Evolutionary conservation across 2,888 invertebrate species (phyloP), one percentile per base, ranked within the genome.

Genomic region (Miltochrista miniata): DNA sequence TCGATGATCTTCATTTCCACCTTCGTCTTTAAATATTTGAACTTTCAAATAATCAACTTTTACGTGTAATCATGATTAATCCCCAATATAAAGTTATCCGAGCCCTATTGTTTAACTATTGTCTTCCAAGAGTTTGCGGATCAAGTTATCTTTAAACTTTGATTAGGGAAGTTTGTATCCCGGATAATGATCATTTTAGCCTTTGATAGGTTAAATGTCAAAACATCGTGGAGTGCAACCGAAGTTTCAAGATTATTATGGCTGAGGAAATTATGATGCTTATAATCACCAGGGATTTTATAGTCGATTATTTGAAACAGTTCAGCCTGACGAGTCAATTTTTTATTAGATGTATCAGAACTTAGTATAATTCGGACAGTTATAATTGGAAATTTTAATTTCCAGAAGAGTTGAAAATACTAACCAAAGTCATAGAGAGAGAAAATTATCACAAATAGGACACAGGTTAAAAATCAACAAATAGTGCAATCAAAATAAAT

Each of bases 401-500:
- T 24, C 18, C 2, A 24, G 5, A 24, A 24, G 18, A 24, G 18
- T 2, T 24, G 18, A 24, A 36, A 38, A 49, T 39, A 50, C 49
- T 45, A 56, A 56, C 58, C 59, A 37, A 38, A 13, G 37, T n/a
- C 30, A 54, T 11, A 40, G 11, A 54, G 45, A 40, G 45, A 49
- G 2, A 38, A 33, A 38, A 33, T 35, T 24, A 35, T 38, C 38
- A 38, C 39, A 48, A 56, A 54, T 52, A n/a, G 56, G 57, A 54
- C 38, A 62, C 48, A 50, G 69, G 72, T 68, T 67, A 50, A 60
- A 65, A 66, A 51, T 38, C 63, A 65, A 72, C 66, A 66, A 61
- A 59, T 70, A 74, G 74, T 74, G 75, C 70, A 41, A 60, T 53
- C 56, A 62, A 69, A 62, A 59, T 61, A 64, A 61, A 60, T 48